phyloP scores from a whole-genome alignment of 1,140 invertebrate species.

The Drosophila varians region DNA sequence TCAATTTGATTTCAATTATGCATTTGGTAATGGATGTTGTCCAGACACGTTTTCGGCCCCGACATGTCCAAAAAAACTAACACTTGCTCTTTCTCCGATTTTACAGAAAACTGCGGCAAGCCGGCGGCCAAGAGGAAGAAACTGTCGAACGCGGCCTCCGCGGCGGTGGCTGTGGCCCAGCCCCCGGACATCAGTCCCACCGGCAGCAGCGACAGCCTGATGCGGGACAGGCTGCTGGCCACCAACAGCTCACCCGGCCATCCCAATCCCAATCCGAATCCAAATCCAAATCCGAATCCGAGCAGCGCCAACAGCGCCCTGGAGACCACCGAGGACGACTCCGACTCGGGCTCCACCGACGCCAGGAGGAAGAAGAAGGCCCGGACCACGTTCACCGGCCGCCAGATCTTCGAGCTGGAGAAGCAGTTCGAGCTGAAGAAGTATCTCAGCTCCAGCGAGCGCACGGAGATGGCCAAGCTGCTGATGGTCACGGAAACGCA shows the following conservation, averaged over 20 bases:
- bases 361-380: slow-evolving; percentile 96
- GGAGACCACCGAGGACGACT: slow-evolving; percentile 85
- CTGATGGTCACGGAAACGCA: slow-evolving; percentile 98
- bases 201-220: slow-evolving; percentile 69
- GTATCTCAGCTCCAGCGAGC: slow-evolving; percentile 96
- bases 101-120: slow-evolving; percentile 60
- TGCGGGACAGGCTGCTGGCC: slow-evolving; percentile 66
- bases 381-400: slow-evolving; percentile 96
- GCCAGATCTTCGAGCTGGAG: slow-evolving; percentile 98
- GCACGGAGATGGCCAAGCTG: slow-evolving; percentile 96
- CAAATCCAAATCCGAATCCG: slow-evolving; percentile 1
- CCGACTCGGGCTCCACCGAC: slow-evolving; percentile 86
- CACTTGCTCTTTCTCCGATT: slow-evolving; percentile 44
- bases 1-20: slow-evolving; percentile 82
- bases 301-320: slow-evolving; percentile 58
- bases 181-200: slow-evolving; percentile 69
- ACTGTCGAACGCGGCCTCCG: slow-evolving; percentile 17
- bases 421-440: slow-evolving; percentile 98
- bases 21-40: slow-evolving; percentile 69
- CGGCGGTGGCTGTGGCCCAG: slow-evolving; percentile 34
- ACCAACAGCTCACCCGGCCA: slow-evolving; percentile 48
- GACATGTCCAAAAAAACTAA: slow-evolving; percentile 54
- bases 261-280: slow-evolving; percentile 10
- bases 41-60: slow-evolving; percentile 68
- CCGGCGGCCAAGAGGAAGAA: slow-evolving; percentile 75